Evolutionary conservation across 2,113 vertebrate genomes (phyloP), one percentile per base, ranked within the genome.

Genomic region (Hyla sarda): DNA sequence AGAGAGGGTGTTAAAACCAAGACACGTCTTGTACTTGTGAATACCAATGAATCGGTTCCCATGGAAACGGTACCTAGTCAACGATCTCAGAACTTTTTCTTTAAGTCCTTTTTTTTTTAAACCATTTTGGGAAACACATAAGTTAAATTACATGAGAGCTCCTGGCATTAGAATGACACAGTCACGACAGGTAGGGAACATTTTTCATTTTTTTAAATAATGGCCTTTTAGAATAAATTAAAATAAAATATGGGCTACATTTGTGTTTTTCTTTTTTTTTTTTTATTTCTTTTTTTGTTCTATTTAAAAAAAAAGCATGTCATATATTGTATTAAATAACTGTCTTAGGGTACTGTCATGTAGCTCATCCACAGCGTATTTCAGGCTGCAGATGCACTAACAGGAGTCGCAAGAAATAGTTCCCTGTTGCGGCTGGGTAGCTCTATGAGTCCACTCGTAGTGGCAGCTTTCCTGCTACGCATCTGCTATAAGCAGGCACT

Each of bases 1-100:
- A 62, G 65, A 74, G 78, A 73, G 78, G 52, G 78, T 87, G 84
- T 84, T 81, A 52, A 80, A 87, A 84, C 41, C 32, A 32, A 79
- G 58, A 34, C 54, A 81, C 65, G 32, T 65, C 76, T 72, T 83
- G 76, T 85, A 82, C 75, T 85, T 65, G 69, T 34, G 82, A 87
- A 76, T 30, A 69, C 21, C 41, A 37, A 76, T 84, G 67, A 62
- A 41, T 41, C 19, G 6, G 72, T 83, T 83, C 82, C 77, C 34
- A 58, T 3, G 30, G 67, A 30, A 85, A 84, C n/a, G 67, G 52
- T 37, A 82, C 16, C 52, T 16, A 50, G 62, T 58, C 74, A 75
- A 58, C 87, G 25, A 13, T 0, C 77, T 85, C 48, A 75, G 50
- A 87, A 82, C 75, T 79, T 54, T 75, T 41, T 74, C 25, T 47